phyloP scores from a whole-genome alignment of 1,140 invertebrate species.

The Cyclargus thomasi region DNA sequence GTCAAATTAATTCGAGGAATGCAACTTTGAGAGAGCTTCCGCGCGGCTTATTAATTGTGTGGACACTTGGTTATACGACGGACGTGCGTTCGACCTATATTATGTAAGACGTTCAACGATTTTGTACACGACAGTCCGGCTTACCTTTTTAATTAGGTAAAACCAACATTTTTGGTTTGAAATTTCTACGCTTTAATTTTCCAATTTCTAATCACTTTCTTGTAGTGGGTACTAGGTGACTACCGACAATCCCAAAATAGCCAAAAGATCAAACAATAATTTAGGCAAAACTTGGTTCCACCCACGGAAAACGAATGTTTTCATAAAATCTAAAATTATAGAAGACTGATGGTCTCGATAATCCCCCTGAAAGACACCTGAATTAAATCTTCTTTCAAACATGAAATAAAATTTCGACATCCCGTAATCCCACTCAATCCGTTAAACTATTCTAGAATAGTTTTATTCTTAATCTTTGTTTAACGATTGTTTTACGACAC shows the following conservation, averaged over 20 bases:
- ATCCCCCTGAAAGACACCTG: slow-evolving; percentile 12
- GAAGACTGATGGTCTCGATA: slow-evolving; percentile 8
- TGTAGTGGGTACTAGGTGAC: too few species aligned
- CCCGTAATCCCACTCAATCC: slow-evolving; percentile 25
- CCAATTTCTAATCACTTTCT: too few species aligned
- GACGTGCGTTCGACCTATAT: slow-evolving; percentile 44
- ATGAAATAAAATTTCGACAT: slow-evolving; percentile 27
- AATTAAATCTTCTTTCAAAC: slow-evolving; percentile 23
- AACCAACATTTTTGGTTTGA: too few species aligned
- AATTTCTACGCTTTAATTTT: too few species aligned
- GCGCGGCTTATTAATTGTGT: slow-evolving; percentile 60
- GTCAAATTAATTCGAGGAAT: slow-evolving; percentile 76
- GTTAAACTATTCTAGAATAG: slow-evolving; percentile 38
- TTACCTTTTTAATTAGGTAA: too few species aligned
- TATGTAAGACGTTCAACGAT: slow-evolving; percentile 23
- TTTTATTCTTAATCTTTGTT: slow-evolving; percentile 54
- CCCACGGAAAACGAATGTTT: background rate
- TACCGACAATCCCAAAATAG: background rate
- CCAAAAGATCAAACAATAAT: background rate
- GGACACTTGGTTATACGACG: slow-evolving; percentile 59
- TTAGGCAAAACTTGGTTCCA: background rate
- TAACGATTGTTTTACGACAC: slow-evolving; percentile 62
- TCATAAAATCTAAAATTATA: slow-evolving; percentile 13
- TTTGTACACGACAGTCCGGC: slow-evolving; percentile 20
- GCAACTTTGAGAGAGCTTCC: slow-evolving; percentile 53